phyloP scores from a whole-genome alignment of 2,888 invertebrate species.

The Aelia acuminata region DNA sequence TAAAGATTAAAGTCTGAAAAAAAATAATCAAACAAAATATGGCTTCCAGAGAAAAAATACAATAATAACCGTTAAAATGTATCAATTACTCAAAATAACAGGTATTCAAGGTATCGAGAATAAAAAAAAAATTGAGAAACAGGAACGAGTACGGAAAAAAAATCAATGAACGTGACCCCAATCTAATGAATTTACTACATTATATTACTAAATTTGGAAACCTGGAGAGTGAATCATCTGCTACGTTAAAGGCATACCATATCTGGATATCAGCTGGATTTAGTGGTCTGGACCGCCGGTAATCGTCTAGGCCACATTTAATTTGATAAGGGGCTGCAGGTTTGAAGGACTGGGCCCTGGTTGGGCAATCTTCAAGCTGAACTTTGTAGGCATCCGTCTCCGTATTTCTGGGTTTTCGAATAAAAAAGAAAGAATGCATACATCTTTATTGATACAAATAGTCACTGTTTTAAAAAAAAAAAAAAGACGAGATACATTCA shows the following conservation, averaged over 20 bases:
- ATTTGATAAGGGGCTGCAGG: neutral
- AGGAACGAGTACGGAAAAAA: neutral
- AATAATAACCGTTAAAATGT: neutral
- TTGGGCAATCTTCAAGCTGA: neutral
- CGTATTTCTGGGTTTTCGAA: no score
- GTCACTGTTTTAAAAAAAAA: no score
- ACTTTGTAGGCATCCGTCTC: neutral
- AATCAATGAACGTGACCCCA: neutral
- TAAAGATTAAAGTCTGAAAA: no score
- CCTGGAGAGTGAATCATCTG: conserved; percentile 25
- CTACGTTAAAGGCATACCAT: neutral
- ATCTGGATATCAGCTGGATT: conserved; percentile 12
- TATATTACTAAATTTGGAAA: conserved; percentile 41
- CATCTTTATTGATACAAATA: no score
- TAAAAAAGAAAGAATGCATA: no score
- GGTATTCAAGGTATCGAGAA: neutral
- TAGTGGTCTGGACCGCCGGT: conserved; percentile 22
- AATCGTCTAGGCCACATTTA: conserved; percentile 16
- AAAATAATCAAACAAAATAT: no score
- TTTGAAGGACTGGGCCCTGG: neutral
- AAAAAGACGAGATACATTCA: no score
- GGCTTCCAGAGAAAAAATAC: neutral
- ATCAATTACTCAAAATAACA: neutral
- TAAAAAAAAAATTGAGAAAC: neutral
- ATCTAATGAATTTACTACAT: conserved; percentile 30